Evolutionary conservation across 2,888 invertebrate genomes (phyloP).

Genomic region (Cheilosia vernalis): DNA sequence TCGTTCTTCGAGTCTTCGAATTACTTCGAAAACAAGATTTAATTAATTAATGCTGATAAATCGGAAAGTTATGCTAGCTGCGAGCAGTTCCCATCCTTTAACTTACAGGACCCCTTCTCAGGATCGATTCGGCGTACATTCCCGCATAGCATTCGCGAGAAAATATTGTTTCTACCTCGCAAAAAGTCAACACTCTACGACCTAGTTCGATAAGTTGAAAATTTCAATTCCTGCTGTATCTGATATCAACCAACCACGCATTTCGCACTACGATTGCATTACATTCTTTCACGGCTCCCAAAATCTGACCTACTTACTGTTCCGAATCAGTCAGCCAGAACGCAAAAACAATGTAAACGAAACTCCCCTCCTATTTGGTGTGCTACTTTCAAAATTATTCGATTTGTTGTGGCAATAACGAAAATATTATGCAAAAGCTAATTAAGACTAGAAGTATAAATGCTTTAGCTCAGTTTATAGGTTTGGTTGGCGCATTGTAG

Average conservation of each 20-base stretch:
- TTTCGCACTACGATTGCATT: slow-evolving; percentile 20
- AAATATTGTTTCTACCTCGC: not conserved
- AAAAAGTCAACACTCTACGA: not conserved
- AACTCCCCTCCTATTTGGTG: not conserved
- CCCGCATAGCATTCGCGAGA: too few species aligned
- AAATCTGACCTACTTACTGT: slow-evolving; percentile 26
- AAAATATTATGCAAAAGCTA: slow-evolving; percentile 15
- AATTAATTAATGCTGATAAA: too few species aligned
- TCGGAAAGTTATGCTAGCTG: too few species aligned
- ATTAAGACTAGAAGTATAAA: slow-evolving; percentile 26
- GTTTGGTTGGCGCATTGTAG: not conserved
- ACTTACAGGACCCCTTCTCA: too few species aligned
- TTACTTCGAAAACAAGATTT: too few species aligned
- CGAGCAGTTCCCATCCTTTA: too few species aligned
- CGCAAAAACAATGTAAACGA: not conserved
- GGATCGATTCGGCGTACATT: too few species aligned
- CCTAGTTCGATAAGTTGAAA: slow-evolving; percentile 12
- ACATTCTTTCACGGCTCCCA: not conserved
- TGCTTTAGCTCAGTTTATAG: not conserved
- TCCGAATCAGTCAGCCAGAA: slow-evolving; percentile 6
- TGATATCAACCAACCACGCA: slow-evolving; percentile 8
- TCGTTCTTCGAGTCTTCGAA: too few species aligned
- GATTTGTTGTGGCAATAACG: slow-evolving; percentile 22
- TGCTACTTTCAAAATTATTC: slow-evolving; percentile 37
- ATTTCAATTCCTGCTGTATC: slow-evolving; percentile 31